Base-by-base conservation (phyloP, 2,888 invertebrate genomes). In the Euzophera pinguis region DNA sequence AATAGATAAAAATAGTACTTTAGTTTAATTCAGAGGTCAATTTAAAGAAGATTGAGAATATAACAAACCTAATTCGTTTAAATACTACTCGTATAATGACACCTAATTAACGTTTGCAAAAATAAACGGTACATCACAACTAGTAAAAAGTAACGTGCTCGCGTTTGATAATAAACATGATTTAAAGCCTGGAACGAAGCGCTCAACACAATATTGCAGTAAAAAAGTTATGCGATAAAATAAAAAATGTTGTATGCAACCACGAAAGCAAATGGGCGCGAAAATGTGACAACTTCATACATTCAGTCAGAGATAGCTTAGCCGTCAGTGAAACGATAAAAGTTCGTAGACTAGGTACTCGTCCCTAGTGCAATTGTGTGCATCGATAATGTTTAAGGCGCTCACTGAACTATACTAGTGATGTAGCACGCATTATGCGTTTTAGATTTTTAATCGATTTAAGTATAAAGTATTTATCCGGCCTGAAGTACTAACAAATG, bases 251-350 rank as follows among this genome's bases (percentile, higher is more conserved):
- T 61, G 60, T 59, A 54, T 60, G 53, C 51, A 49, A 58, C 53
- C 35, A 45, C 32, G 16, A 45, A 57, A 63, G 62, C 64, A 72
- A 76, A 75, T 72, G 79, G 76, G 78, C 80, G 84, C 78, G 77
- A 80, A 81, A 81, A 80, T 72, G 60, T 71, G 68, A 71, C 69
- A 67, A 62, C 59, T 65, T 61, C 55, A 57, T 57, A 57, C 59
- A 61, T 65, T 59, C 57, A 60, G 56, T 50, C 53, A 62, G 7
- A 9, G 7, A 6, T 60, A 52, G 52, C 52, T 49, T 57, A 57
- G 50, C 38, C 52, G 43, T 53, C 56, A 53, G 50, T 61, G 59
- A 50, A 66, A 65, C 71, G 74, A 73, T 74, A 77, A 73, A 67
- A 65, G 58, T 58, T 65, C 68, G n/a, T n/a, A n/a, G n/a, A n/a